Evolutionary conservation across 2,888 invertebrate species (phyloP).

Genomic region (Luperina nickerlii): DNA sequence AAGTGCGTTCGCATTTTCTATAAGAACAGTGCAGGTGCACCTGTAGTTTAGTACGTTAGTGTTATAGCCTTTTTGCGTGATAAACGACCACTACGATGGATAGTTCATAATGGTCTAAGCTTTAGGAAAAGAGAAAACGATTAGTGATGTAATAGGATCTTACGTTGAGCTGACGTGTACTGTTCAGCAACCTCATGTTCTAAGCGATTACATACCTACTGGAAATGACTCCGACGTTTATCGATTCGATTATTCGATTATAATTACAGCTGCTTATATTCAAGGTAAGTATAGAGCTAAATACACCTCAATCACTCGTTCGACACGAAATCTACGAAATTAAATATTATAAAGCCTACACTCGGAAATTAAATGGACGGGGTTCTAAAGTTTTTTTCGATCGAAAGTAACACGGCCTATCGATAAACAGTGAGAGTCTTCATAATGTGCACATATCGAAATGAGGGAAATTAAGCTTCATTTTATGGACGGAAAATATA

Average conservation of each 20-base stretch:
- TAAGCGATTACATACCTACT: slow-evolving; percentile 12
- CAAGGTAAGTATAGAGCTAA: slow-evolving; percentile 6
- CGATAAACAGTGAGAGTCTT: too few species aligned
- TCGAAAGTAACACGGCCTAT: neutral
- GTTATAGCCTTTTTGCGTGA: slow-evolving; percentile 50
- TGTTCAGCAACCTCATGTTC: slow-evolving; percentile 17
- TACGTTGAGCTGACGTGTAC: slow-evolving; percentile 20
- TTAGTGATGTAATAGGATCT: slow-evolving; percentile 41
- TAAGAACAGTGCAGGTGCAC: slow-evolving; percentile 7
- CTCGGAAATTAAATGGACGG: neutral
- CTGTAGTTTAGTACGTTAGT: neutral
- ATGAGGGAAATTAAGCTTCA: too few species aligned
- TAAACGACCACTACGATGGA: slow-evolving; percentile 32
- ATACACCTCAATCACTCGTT: neutral
- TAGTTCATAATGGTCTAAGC: slow-evolving; percentile 34
- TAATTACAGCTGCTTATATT: slow-evolving; percentile 3
- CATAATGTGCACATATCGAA: too few species aligned
- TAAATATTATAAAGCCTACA: neutral
- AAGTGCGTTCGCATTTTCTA: slow-evolving; percentile 10
- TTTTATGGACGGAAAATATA: too few species aligned
- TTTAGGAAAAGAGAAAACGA: slow-evolving; percentile 56
- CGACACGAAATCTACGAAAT: neutral
- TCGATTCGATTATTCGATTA: slow-evolving; percentile 16
- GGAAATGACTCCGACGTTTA: slow-evolving; percentile 18
- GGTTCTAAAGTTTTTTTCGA: neutral